A percentile compares a stretch with the other conserved stretches of the same genome.
Conservation (phyloP, 2,888 invertebrate species). For the Tipula helvola region DNA sequence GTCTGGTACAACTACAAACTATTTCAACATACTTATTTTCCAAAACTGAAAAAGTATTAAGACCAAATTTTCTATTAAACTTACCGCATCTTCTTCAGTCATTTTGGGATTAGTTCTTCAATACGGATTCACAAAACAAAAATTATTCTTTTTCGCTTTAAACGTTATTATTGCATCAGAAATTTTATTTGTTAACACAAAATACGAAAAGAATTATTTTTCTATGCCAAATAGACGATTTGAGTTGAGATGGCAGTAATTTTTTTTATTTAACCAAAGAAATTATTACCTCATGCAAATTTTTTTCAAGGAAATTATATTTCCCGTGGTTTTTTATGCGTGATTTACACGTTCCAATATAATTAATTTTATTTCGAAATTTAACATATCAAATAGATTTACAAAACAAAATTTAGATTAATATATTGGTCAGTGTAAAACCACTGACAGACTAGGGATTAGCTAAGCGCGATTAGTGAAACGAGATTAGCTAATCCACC, state of each 20-base stretch:
- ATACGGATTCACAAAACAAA: background rate
- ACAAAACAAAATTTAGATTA: too few species aligned
- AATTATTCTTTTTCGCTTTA: background rate
- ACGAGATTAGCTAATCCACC: too few species aligned
- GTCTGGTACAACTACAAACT: background rate
- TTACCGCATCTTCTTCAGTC: slow-evolving; percentile 26
- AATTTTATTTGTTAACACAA: slow-evolving; percentile 15
- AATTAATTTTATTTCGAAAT: too few species aligned
- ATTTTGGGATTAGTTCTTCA: slow-evolving; percentile 18
- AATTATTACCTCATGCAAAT: background rate
- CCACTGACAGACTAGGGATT: too few species aligned
- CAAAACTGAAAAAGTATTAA: background rate
- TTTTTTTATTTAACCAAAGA: background rate
- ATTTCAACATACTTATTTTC: background rate
- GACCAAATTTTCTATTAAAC: slow-evolving; percentile 14
- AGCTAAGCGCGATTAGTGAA: too few species aligned
- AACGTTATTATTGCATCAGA: slow-evolving; percentile 25
- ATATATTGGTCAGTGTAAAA: too few species aligned
- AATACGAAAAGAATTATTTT: background rate
- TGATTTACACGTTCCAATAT: too few species aligned
- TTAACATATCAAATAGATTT: too few species aligned
- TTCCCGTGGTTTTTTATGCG: too few species aligned
- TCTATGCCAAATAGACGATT: background rate
- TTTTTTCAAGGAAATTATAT: too few species aligned
- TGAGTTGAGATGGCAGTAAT: background rate